A percentile compares a stretch with the other conserved stretches of the same genome.
Evolutionary conservation across 2,888 invertebrate species (phyloP).

Genomic region (Sepiola atlantica): DNA sequence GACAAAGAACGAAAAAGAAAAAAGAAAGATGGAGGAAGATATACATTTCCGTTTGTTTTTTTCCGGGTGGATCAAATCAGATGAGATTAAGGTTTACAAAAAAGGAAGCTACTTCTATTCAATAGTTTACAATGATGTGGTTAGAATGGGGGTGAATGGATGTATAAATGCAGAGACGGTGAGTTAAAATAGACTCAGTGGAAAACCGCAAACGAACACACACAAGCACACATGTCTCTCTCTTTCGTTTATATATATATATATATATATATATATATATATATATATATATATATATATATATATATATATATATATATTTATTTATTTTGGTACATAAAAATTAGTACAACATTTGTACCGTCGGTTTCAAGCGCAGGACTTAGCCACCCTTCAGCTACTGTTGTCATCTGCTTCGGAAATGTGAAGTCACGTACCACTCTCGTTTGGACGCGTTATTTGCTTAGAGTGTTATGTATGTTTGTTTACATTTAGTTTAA

Average conservation of each 20-base stretch:
- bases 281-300: constrained; percentile 35
- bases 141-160: neutral
- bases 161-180: neutral
- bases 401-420: too few species aligned
- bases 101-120: neutral
- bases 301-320: constrained; percentile 38
- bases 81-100: neutral
- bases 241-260: neutral
- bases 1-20: neutral
- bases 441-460: too few species aligned
- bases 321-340: neutral
- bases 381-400: too few species aligned
- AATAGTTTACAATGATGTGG: neutral
- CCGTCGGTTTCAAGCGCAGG: too few species aligned
- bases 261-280: constrained; percentile 32
- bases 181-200: neutral
- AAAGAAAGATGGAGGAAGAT: neutral
- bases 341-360: too few species aligned
- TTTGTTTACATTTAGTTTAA: too few species aligned
- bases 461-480: too few species aligned
- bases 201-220: neutral
- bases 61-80: neutral
- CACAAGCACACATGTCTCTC: too few species aligned
- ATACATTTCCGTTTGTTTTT: neutral
- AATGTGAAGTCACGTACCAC: too few species aligned